Conservation (phyloP, 2,113 vertebrate genomes). For the Garra rufa region DNA sequence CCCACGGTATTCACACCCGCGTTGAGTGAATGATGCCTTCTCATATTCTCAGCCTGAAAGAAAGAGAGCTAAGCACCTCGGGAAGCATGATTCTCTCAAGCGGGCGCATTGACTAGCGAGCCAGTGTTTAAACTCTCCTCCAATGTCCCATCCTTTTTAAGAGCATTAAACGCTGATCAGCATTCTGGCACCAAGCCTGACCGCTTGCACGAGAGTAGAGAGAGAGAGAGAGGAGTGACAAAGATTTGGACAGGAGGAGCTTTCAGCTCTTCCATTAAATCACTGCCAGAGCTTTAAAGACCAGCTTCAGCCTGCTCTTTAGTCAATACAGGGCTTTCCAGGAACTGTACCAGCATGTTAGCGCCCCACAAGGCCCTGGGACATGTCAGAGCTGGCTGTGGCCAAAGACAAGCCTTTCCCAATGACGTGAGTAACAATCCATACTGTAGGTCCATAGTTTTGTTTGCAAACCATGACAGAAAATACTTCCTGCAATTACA, state of each 20-base stretch:
- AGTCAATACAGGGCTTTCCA: conserved; percentile 29
- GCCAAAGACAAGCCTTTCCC: not conserved
- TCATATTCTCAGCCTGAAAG: conserved; percentile 9
- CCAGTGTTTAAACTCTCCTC: conserved; percentile 34
- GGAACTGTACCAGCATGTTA: conserved; percentile 6
- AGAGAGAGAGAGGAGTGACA: not conserved
- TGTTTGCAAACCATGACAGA: not conserved
- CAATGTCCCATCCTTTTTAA: conserved; percentile 31
- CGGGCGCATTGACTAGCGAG: conserved; percentile 9
- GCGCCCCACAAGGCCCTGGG: not conserved
- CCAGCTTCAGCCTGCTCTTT: not conserved
- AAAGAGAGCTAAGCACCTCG: not conserved
- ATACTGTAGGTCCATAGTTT: not conserved
- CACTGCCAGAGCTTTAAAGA: conserved; percentile 1
- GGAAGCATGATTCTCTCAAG: not conserved
- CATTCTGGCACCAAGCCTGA: conserved; percentile 19
- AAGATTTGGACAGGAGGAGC: conserved; percentile 18
- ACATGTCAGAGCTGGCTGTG: not conserved
- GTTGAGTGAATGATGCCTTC: conserved; percentile 18
- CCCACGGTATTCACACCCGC: conserved; percentile 9
- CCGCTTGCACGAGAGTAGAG: not conserved
- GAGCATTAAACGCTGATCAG: conserved; percentile 42
- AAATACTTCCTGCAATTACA: not conserved
- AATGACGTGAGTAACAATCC: not conserved
- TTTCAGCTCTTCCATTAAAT: conserved; percentile 35